phyloP scores from a whole-genome alignment of 1,140 invertebrate species.

The Brachionus koreanus region DNA sequence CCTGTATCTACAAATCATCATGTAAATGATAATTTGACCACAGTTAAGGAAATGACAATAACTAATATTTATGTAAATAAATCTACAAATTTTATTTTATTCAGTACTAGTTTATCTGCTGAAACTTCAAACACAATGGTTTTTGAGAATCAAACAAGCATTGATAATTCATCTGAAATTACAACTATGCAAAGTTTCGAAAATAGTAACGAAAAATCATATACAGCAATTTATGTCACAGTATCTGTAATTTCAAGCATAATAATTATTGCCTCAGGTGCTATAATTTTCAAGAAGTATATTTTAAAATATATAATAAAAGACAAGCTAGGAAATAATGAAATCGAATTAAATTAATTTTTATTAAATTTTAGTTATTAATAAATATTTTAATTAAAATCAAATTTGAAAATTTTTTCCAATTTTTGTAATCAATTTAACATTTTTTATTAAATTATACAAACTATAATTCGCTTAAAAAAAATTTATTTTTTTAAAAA shows the following conservation, averaged over 20 bases:
- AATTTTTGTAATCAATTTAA: no score
- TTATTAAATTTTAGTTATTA: neutral
- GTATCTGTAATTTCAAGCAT: neutral
- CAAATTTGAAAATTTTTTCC: no score
- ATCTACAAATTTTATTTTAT: no score
- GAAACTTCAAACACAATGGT: neutral
- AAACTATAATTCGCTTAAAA: no score
- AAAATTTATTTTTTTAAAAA: no score
- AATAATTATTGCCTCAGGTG: neutral
- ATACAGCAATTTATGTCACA: neutral
- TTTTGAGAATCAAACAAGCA: neutral
- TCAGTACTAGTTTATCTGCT: no score
- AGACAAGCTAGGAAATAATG: neutral
- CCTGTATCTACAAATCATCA: neutral
- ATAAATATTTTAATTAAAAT: no score
- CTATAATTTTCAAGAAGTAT: neutral
- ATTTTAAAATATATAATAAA: neutral
- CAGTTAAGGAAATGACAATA: neutral
- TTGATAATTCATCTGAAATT: neutral
- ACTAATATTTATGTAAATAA: no score
- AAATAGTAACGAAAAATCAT: neutral
- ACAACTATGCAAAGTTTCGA: neutral
- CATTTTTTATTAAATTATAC: no score
- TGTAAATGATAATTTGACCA: neutral
- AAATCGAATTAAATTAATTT: neutral